These are phyloP conservation scores for Pogonomyrmex barbatus DNA, from an alignment of 1,140 invertebrate species.

Conservation along the genomic window DNA sequence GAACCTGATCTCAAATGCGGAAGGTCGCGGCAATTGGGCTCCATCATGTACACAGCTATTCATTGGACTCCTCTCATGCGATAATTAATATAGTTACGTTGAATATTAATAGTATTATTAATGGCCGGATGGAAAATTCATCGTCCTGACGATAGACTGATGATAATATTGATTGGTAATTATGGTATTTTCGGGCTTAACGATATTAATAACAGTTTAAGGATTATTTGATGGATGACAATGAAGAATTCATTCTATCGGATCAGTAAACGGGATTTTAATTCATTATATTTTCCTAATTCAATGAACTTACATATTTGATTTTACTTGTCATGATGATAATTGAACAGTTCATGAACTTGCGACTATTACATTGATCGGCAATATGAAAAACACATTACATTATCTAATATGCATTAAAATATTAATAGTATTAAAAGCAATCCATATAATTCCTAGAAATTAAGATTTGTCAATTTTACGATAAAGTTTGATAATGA, in stretches of 20 bases:
- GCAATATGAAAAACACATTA: neutral
- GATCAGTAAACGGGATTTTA: neutral
- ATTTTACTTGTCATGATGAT: neutral
- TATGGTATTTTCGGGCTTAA: slow-evolving; percentile 19
- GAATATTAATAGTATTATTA: slow-evolving; percentile 41
- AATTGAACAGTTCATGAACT: neutral
- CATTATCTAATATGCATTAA: neutral
- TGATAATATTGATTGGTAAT: slow-evolving; percentile 13
- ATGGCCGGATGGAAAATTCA: slow-evolving; percentile 28
- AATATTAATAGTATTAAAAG: neutral
- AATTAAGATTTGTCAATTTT: neutral
- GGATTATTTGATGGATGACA: slow-evolving; percentile 20
- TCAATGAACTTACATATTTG: neutral
- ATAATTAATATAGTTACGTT: slow-evolving; percentile 34
- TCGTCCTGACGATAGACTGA: neutral
- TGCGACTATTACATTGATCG: neutral
- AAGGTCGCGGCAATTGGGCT: neutral
- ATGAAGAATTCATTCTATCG: slow-evolving; percentile 36
- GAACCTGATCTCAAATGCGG: slow-evolving; percentile 35
- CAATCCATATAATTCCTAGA: neutral
- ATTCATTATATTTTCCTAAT: neutral
- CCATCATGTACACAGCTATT: neutral
- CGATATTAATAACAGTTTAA: slow-evolving; percentile 28
- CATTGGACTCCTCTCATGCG: neutral
- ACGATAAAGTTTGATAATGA: neutral